phyloP scores from a whole-genome alignment of 2,113 vertebrate genomes.

The Macrotis lagotis region DNA sequence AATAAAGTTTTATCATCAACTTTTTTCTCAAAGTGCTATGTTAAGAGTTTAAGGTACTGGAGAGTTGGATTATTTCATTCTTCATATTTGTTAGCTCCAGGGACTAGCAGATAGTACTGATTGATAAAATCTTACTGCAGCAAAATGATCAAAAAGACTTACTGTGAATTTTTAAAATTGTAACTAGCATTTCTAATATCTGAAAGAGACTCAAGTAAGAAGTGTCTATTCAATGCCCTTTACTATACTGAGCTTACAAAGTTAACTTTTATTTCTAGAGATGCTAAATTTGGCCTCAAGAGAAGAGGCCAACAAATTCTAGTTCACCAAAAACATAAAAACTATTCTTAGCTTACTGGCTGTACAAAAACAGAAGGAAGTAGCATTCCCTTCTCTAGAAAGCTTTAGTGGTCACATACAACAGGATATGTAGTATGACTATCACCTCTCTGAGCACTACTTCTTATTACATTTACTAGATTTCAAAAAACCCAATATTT shows the following conservation, averaged over 20 bases:
- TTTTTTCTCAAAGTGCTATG: not conserved
- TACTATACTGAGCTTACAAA: not conserved
- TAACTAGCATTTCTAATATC: not conserved
- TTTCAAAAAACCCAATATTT: slow-evolving; percentile 25
- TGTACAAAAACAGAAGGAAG: no score
- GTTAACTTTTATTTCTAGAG: slow-evolving; percentile 5
- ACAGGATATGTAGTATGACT: no score
- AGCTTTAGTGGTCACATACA: not conserved
- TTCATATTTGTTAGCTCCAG: not conserved
- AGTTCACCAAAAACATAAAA: not conserved
- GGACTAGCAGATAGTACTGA: not conserved
- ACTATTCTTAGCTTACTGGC: not conserved
- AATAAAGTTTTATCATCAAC: not conserved
- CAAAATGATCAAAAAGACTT: not conserved
- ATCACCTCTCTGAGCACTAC: not conserved
- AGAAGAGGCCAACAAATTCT: no score
- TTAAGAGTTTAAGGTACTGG: not conserved
- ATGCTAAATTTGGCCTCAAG: not conserved
- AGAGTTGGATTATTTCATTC: not conserved
- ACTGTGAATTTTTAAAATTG: not conserved
- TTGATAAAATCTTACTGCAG: not conserved
- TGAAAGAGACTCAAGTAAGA: not conserved
- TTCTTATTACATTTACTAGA: not conserved
- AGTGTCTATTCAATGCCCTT: not conserved
- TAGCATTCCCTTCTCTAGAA: not conserved